A percentile compares a stretch with the other conserved stretches of the same genome.
Conservation (phyloP, 2,888 invertebrate genomes). For the Glyphotaelius pellucidus region DNA sequence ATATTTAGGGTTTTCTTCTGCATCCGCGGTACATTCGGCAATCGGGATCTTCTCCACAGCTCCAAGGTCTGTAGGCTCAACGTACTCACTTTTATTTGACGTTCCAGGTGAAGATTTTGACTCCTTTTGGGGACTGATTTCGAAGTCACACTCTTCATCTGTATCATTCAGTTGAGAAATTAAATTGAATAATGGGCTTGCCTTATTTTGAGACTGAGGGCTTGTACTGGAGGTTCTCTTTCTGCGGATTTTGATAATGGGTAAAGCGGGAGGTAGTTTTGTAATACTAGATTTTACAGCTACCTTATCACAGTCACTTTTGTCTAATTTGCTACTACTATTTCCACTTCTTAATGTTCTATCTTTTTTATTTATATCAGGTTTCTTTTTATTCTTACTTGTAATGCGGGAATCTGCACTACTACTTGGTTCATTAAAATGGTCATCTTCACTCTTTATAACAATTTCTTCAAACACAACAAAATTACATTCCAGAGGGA, state of each 20-base stretch:
- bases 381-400: constrained; percentile 30
- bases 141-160: constrained; percentile 56
- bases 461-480: constrained; percentile 55
- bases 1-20: constrained; percentile 26
- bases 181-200: constrained; percentile 60
- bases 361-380: constrained; percentile 18
- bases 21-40: neutral
- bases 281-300: constrained; percentile 22
- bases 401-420: neutral
- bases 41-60: neutral
- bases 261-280: constrained; percentile 45
- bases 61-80: neutral
- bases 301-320: constrained; percentile 56
- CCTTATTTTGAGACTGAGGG: constrained; percentile 36
- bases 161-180: constrained; percentile 58
- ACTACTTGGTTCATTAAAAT: neutral
- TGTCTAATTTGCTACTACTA: constrained; percentile 32
- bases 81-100: neutral
- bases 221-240: constrained; percentile 31
- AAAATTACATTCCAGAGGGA: constrained; percentile 48
- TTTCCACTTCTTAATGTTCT: constrained; percentile 35
- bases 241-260: constrained; percentile 45
- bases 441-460: constrained; percentile 50
- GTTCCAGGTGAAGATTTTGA: neutral
- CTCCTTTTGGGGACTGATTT: constrained; percentile 42